phyloP scores from a whole-genome alignment of 2,113 vertebrate genomes.

The Struthio camelus region DNA sequence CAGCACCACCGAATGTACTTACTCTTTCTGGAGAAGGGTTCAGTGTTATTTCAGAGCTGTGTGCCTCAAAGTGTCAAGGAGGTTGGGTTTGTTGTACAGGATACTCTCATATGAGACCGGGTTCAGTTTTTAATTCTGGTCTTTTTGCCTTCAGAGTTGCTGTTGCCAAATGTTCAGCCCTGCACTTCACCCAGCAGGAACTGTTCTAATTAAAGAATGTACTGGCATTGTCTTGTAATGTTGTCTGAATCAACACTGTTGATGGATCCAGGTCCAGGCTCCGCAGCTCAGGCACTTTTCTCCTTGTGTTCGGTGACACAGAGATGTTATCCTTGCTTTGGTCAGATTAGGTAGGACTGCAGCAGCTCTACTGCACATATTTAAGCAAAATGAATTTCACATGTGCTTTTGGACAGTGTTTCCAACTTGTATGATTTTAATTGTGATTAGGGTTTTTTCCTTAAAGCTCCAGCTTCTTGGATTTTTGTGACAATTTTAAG shows the following conservation, averaged over 20 bases:
- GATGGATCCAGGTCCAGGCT: rapidly evolving
- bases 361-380: not conserved
- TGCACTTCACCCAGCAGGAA: not conserved
- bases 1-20: not conserved
- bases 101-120: not conserved
- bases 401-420: not conserved
- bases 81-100: not conserved
- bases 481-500: not conserved
- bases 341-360: not conserved
- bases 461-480: not conserved
- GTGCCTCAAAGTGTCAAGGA: not conserved
- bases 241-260: not conserved
- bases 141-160: not conserved
- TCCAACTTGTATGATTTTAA: not conserved
- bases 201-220: not conserved
- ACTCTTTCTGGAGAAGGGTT: not conserved
- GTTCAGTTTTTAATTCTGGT: not conserved
- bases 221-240: not conserved
- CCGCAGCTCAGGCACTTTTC: not conserved
- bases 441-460: not conserved
- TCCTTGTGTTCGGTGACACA: not conserved
- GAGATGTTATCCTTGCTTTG: not conserved
- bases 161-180: not conserved
- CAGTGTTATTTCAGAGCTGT: not conserved
- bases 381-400: not conserved